Conservation (phyloP, 2,113 vertebrate genomes). For the Amazona guildingii region DNA sequence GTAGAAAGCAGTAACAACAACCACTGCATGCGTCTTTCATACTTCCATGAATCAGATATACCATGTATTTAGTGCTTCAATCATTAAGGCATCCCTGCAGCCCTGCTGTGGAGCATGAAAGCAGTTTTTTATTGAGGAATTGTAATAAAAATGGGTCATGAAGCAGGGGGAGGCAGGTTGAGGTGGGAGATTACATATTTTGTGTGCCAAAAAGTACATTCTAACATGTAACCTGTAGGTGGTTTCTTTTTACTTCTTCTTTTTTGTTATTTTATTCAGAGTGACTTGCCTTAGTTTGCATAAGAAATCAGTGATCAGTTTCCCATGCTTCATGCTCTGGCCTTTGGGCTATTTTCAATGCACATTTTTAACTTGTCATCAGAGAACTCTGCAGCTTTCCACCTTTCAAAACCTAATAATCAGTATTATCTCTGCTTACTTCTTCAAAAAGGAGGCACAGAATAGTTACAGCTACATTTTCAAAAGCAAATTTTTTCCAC, state of each 20-base stretch:
- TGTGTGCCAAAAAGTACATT: accelerated
- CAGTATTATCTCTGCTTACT: not conserved
- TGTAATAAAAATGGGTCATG: not conserved
- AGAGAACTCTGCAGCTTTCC: not conserved
- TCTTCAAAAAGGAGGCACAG: not conserved
- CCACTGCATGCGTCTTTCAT: not conserved
- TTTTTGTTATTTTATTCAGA: not conserved
- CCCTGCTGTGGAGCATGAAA: not conserved
- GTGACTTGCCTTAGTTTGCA: not conserved
- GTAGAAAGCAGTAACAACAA: not conserved
- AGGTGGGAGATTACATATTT: not conserved
- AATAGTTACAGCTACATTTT: not conserved
- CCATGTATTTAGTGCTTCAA: not conserved
- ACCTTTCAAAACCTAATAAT: not conserved
- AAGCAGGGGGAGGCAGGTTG: accelerated
- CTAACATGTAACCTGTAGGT: not conserved
- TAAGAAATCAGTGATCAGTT: not conserved
- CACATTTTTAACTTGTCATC: not conserved
- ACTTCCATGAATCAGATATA: not conserved
- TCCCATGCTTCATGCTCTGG: accelerated
- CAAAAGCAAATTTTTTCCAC: not conserved
- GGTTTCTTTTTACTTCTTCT: not conserved
- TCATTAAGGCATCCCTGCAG: not conserved
- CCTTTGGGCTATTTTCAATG: not conserved
- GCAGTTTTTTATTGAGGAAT: not conserved